These are phyloP conservation scores for Gyps fulvus DNA, from an alignment of 2,113 vertebrate genomes.

Conservation along the genomic window DNA sequence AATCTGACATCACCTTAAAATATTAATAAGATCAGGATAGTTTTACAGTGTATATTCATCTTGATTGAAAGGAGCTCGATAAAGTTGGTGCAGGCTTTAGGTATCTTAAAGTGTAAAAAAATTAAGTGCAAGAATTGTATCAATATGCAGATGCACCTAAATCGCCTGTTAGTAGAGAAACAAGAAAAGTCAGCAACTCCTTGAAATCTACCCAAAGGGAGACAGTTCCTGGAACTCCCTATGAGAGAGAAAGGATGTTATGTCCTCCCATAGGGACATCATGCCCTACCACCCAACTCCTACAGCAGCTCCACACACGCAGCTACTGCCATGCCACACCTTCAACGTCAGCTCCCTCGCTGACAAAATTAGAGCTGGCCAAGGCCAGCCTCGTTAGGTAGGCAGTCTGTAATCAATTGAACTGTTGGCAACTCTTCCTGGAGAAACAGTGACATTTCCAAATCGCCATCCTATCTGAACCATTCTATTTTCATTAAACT, in stretches of 20 bases:
- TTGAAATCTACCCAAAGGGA: neutral
- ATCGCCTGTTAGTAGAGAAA: neutral
- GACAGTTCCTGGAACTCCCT: neutral
- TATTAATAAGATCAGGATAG: slow-evolving; percentile 44
- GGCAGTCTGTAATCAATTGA: accelerated
- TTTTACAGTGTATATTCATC: neutral
- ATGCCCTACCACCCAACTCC: neutral
- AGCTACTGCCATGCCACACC: neutral
- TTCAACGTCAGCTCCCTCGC: accelerated
- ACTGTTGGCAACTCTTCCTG: neutral
- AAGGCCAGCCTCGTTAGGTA: neutral
- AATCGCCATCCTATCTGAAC: neutral
- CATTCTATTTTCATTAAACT: neutral
- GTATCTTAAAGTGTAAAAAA: neutral
- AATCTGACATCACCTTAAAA: slow-evolving; percentile 59
- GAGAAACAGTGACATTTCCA: neutral
- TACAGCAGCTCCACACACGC: neutral
- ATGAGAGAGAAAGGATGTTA: neutral
- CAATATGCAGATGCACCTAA: neutral
- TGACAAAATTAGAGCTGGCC: neutral
- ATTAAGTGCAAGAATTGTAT: neutral
- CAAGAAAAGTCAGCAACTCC: neutral
- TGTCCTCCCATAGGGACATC: neutral
- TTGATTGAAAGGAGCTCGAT: neutral
- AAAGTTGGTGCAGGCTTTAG: neutral